Conservation (phyloP, 2,797 vertebrate species). For the Galago senegalensis region DNA sequence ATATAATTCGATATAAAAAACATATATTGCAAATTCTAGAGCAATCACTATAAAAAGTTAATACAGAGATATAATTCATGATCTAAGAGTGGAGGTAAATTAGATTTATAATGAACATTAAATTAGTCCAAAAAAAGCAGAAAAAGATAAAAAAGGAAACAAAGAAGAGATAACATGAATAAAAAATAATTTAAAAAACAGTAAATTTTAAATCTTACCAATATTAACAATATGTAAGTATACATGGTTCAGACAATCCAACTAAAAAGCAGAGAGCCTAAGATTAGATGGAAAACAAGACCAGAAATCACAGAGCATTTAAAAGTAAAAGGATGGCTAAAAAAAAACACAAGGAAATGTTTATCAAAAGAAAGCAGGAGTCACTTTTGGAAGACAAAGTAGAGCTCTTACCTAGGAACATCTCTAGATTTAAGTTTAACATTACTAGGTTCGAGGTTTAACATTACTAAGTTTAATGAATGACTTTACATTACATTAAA, state of each 20-base stretch:
- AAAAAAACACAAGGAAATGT: background rate
- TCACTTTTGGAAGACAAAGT: background rate
- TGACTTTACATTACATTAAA: background rate
- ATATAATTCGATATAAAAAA: background rate
- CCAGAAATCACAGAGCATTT: background rate
- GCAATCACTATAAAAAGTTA: background rate
- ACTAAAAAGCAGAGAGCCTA: background rate
- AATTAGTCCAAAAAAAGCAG: background rate
- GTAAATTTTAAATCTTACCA: background rate
- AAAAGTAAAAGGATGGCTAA: background rate
- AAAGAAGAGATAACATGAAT: background rate
- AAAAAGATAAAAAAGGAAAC: background rate
- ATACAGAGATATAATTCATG: background rate
- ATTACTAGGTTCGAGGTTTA: background rate
- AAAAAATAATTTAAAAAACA: background rate
- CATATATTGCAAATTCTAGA: background rate
- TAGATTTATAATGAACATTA: background rate
- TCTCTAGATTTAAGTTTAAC: background rate
- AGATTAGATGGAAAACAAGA: background rate
- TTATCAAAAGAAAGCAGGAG: background rate
- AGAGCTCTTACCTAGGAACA: background rate
- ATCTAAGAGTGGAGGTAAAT: background rate
- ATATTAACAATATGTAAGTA: background rate
- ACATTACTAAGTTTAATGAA: too few relatives aligned
- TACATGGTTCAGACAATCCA: background rate